Evolutionary conservation across 2,113 vertebrate species (phyloP).

Genomic region (Brachypodius melanocephalos): DNA sequence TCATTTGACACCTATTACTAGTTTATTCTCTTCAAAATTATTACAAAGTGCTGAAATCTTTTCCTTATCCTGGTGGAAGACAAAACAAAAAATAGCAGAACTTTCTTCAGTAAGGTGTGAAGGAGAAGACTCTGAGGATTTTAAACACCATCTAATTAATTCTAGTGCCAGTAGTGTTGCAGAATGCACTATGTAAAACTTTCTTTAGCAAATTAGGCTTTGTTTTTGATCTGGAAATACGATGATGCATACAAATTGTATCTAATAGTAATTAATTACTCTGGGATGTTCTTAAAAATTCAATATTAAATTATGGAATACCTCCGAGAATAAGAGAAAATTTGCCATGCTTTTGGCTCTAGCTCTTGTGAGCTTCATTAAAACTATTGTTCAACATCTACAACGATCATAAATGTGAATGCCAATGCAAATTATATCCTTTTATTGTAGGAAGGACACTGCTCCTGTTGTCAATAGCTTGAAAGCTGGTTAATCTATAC

Average conservation of each 20-base stretch:
- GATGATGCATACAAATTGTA: constrained; percentile 41
- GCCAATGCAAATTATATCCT: not conserved
- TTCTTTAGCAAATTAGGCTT: constrained; percentile 47
- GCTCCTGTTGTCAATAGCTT: not conserved
- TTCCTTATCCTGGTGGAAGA: not conserved
- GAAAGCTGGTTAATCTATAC: not conserved
- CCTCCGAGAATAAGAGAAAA: not conserved
- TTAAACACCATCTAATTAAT: constrained; percentile 51
- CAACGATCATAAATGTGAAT: not conserved
- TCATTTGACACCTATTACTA: not conserved
- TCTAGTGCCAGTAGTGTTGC: not conserved
- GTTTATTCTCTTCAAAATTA: not conserved
- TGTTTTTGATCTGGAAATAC: constrained; percentile 54
- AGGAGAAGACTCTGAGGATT: constrained; percentile 41
- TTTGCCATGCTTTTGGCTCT: not conserved
- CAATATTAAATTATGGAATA: not conserved
- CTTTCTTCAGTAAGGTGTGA: constrained; percentile 16
- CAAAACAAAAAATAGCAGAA: constrained; percentile 2
- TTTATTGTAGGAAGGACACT: not conserved
- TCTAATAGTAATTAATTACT: constrained; percentile 41
- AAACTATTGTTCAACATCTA: not conserved
- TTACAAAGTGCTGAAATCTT: not conserved
- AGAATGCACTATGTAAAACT: constrained; percentile 1
- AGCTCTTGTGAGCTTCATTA: not conserved
- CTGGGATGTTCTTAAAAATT: constrained; percentile 11